Evolutionary conservation across 2,888 invertebrate genomes (phyloP).

Genomic region (Meloe dianella): DNA sequence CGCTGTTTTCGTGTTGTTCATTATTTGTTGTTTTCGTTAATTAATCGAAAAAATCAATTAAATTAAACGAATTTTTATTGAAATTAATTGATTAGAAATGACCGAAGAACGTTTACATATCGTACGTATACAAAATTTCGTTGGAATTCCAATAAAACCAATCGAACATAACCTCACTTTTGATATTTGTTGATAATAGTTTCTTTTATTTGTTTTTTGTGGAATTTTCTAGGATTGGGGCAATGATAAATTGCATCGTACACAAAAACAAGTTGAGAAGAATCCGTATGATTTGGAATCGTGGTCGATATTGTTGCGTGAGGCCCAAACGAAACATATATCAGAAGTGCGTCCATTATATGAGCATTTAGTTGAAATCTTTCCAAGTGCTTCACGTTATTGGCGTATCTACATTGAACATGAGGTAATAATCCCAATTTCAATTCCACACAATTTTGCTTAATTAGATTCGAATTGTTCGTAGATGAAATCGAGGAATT

Average conservation of each 20-base stretch:
- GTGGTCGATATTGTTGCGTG: constrained; percentile 94
- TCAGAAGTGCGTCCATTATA: constrained; percentile 91
- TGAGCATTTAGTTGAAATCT: constrained; percentile 91
- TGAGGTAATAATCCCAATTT: constrained; percentile 69
- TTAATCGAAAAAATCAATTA: not conserved
- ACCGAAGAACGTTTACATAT: constrained; percentile 46
- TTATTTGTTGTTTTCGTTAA: not conserved
- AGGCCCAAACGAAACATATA: constrained; percentile 86
- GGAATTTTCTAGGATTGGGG: constrained; percentile 77
- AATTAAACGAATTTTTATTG: not conserved
- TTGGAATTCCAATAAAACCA: not conserved
- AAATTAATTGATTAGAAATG: constrained; percentile 23
- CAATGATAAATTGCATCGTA: constrained; percentile 81
- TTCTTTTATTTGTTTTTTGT: not conserved
- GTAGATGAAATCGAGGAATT: constrained; percentile 96
- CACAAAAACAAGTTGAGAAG: constrained; percentile 84
- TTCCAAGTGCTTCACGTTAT: constrained; percentile 95
- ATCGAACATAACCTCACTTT: constrained; percentile 14
- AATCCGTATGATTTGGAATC: constrained; percentile 95
- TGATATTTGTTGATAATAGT: not conserved
- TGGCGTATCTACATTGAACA: constrained; percentile 99
- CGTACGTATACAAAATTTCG: constrained; percentile 35
- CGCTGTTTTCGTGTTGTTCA: too few species aligned
- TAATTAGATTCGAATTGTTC: too few species aligned
- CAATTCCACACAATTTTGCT: too few species aligned